Evolutionary conservation across 2,797 vertebrate genomes (phyloP).

Genomic region (Gallinago stenura): DNA sequence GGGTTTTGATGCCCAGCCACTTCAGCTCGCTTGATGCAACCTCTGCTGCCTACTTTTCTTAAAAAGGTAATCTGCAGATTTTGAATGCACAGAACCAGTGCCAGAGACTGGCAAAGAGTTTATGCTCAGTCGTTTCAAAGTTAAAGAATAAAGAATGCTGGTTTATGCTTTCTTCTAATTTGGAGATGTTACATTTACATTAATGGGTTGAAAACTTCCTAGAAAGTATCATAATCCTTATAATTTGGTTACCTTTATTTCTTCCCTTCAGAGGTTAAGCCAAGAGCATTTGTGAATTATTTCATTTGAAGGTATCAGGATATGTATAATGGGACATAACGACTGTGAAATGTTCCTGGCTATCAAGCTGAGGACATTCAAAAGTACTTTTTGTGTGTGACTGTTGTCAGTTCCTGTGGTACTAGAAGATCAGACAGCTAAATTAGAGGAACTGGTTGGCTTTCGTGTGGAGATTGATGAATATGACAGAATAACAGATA

Average conservation of each 20-base stretch:
- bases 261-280: constrained; percentile 33
- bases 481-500: constrained; percentile 73
- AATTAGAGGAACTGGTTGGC: constrained; percentile 64
- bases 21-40: neutral
- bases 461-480: constrained; percentile 67
- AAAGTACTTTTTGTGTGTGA: constrained; percentile 1
- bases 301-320: constrained; percentile 51
- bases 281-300: constrained; percentile 53
- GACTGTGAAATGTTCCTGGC: constrained; percentile 40
- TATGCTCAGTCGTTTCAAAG: neutral
- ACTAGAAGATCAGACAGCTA: constrained; percentile 43
- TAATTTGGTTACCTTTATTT: constrained; percentile 51
- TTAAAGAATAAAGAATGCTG: neutral
- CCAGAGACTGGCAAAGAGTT: neutral
- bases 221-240: constrained; percentile 34
- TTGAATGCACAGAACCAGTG: neutral
- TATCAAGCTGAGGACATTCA: constrained; percentile 11
- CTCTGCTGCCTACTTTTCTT: neutral
- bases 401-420: constrained; percentile 51
- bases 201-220: constrained; percentile 33
- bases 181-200: neutral
- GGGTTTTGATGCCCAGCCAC: neutral
- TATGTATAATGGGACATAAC: constrained; percentile 36
- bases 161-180: constrained; percentile 25
- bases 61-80: neutral